These are phyloP conservation scores for Drosophila repletoides DNA, from an alignment of 1,140 invertebrate genomes.

Conservation along the genomic window DNA sequence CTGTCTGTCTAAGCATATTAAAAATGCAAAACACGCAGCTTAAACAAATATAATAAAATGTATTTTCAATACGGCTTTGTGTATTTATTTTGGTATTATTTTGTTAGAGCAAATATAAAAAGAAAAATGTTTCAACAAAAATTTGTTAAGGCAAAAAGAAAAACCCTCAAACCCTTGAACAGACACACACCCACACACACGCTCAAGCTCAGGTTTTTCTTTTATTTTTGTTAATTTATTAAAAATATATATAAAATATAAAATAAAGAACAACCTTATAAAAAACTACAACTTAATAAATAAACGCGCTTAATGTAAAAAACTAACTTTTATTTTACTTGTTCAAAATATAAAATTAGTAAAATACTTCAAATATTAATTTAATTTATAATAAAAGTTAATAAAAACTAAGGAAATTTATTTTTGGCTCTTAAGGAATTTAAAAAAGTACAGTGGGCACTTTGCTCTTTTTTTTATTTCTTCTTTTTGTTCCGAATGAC, in stretches of 20 bases:
- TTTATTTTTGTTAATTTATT: constrained; percentile 42
- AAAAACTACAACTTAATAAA: constrained; percentile 39
- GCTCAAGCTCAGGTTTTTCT: constrained; percentile 5
- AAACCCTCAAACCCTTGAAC: constrained; percentile 11
- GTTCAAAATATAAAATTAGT: constrained; percentile 13
- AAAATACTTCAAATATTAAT: constrained; percentile 5
- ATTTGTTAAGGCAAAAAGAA: not conserved
- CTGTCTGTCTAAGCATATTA: not conserved
- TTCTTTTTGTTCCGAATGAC: constrained; percentile 31
- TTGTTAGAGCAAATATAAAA: not conserved
- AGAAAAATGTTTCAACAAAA: not conserved
- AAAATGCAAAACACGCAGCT: constrained; percentile 6
- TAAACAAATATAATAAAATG: not conserved
- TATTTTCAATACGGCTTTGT: not conserved
- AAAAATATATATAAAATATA: constrained; percentile 29
- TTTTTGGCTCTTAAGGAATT: constrained; percentile 39
- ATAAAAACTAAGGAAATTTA: constrained; percentile 14
- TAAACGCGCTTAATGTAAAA: not conserved
- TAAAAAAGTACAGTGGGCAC: constrained; percentile 43
- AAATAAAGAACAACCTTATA: constrained; percentile 34
- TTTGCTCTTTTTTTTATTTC: constrained; percentile 6
- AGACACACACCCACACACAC: constrained; percentile 22
- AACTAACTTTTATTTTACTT: constrained; percentile 8
- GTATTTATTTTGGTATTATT: not conserved
- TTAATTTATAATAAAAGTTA: constrained; percentile 1